Base-by-base conservation (phyloP, 2,797 vertebrate genomes). In the Hephaestus fuliginosus region DNA sequence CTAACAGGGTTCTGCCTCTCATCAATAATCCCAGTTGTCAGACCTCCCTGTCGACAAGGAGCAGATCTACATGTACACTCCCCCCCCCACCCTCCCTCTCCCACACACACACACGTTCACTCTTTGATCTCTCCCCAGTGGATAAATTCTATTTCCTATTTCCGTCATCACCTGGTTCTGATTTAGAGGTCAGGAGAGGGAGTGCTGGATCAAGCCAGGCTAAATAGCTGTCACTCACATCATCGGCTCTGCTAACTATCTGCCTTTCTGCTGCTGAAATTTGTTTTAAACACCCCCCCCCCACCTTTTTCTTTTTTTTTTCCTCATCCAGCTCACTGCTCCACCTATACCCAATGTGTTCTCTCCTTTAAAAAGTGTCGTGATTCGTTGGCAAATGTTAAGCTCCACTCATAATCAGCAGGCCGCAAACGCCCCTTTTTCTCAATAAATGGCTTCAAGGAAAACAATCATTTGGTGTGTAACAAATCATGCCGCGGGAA, bases 1-100 rank as follows among this genome's bases (percentile, higher is more conserved):
- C 74, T 66, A 64, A 83, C 84, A 74, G 84, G 86, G 89, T 75
- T 87, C 92, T 95, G 94, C 80, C 86, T 91, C 91, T 91, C 83
- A 88, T 95, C 95, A 95, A 89, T 91, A 93, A 93, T 87, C 91
- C 91, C 77, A 76, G 74, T 83, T 94, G 94, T 93, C 92, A 94
- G 85, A 91, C 90, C 90, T 89, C 87, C 89, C 89, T 76, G 90
- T 80, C 79, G 91, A 94, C 88, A 76, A 82, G 82, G 75, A 88
- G 87, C 93, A 94, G 93, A 88, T 85, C 84, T 89, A 55, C 91
- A 89, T 76, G 70, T 63, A 72, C 20, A 22, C 41, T n/a, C 68
- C 66, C 70, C 30, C 39, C 4, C 28, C 44, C 58, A 44, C 73
- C 22, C 67, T 25, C 52, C 53, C 49, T 17, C 49, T 12, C 52